phyloP scores from a whole-genome alignment of 2,113 vertebrate genomes.

The Lepus americanus region DNA sequence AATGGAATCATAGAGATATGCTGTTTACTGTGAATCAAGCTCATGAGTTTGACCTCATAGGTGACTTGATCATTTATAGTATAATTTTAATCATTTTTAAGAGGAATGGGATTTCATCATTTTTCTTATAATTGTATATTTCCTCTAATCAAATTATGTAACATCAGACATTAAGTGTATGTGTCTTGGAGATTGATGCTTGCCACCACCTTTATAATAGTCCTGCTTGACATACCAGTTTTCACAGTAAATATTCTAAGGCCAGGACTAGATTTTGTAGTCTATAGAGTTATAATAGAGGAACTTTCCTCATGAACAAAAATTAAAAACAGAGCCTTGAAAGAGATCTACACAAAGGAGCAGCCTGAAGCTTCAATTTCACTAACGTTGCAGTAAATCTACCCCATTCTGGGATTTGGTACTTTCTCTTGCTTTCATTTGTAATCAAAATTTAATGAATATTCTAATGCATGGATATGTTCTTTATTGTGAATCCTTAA shows the following conservation, averaged over 20 bases:
- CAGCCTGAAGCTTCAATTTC: neutral
- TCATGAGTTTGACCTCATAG: neutral
- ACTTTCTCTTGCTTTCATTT: neutral
- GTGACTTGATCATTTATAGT: neutral
- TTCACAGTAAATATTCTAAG: neutral
- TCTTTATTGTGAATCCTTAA: neutral
- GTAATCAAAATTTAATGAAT: slow-evolving; percentile 1
- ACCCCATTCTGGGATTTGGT: neutral
- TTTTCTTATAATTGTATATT: neutral
- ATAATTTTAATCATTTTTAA: neutral
- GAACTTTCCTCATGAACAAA: neutral
- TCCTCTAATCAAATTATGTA: neutral
- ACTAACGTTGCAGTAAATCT: neutral
- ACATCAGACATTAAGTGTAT: neutral
- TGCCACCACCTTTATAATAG: neutral
- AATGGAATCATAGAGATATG: neutral
- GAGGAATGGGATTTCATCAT: neutral
- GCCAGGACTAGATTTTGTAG: neutral
- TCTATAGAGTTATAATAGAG: neutral
- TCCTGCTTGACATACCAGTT: neutral
- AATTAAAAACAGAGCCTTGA: neutral
- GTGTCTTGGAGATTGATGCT: neutral
- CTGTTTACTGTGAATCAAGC: neutral
- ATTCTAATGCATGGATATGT: neutral
- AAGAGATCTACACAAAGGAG: neutral